A percentile compares a stretch with the other conserved stretches of the same genome.
Conservation (phyloP, 2,888 invertebrate species). For the Venusia cambrica region DNA sequence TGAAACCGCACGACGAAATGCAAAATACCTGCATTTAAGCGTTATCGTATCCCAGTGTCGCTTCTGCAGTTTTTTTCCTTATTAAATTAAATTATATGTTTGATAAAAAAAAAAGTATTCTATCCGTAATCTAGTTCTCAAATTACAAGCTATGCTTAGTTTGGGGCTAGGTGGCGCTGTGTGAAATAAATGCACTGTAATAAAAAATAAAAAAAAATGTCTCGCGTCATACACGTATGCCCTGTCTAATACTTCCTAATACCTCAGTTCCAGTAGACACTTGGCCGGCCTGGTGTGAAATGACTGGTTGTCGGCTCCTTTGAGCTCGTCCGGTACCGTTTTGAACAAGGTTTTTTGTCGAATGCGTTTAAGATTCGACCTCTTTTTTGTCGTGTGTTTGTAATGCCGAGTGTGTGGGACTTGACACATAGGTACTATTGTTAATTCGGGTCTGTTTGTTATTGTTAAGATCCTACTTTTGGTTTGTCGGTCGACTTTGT, state of each 20-base stretch:
- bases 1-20: too few species aligned
- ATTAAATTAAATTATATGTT: too few species aligned
- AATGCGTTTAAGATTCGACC: constrained; percentile 70
- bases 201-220: too few species aligned
- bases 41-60: too few species aligned
- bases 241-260: not conserved
- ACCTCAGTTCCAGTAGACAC: constrained; percentile 35
- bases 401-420: constrained; percentile 79
- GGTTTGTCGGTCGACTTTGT: constrained; percentile 31
- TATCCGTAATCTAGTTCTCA: too few species aligned
- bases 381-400: constrained; percentile 74
- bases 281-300: constrained; percentile 68
- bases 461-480: constrained; percentile 54
- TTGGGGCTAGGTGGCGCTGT: constrained; percentile 2
- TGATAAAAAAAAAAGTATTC: too few species aligned
- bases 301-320: constrained; percentile 61
- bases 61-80: too few species aligned
- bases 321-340: constrained; percentile 73
- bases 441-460: constrained; percentile 70
- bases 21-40: too few species aligned
- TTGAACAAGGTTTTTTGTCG: constrained; percentile 68
- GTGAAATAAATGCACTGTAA: not conserved
- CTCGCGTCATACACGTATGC: too few species aligned
- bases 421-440: constrained; percentile 78
- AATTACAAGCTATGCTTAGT: too few species aligned